Conservation (phyloP, 2,888 invertebrate genomes). For the Rhorus exstirpatorius region DNA sequence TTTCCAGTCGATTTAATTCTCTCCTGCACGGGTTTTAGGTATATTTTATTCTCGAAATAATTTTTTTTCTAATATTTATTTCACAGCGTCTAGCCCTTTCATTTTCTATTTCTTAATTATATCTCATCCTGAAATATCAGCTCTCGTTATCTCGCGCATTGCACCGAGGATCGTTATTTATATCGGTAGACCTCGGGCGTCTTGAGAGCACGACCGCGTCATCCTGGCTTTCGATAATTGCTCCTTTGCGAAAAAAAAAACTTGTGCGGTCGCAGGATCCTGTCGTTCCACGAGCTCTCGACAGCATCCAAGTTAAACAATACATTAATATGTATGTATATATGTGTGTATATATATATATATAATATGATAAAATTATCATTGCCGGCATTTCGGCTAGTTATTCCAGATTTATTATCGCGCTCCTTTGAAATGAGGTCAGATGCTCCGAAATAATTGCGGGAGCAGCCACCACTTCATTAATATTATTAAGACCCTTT, state of each 20-base stretch:
- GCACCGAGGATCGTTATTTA: constrained; percentile 42
- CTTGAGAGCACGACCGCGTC: constrained; percentile 50
- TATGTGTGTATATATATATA: background rate
- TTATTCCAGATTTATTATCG: constrained; percentile 54
- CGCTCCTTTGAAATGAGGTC: constrained; percentile 32
- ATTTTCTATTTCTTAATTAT: constrained; percentile 2
- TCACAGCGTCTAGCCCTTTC: background rate
- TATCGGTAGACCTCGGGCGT: constrained; percentile 27
- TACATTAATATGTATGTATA: background rate
- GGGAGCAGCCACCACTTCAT: no score
- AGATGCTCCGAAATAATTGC: constrained; percentile 27
- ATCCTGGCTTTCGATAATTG: constrained; percentile 60
- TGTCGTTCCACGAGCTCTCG: constrained; percentile 45
- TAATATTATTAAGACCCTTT: no score
- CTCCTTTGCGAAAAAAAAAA: constrained; percentile 49
- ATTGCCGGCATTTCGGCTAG: constrained; percentile 37
- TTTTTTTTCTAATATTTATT: background rate
- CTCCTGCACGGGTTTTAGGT: no score
- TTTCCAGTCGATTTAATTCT: background rate
- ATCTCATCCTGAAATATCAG: constrained; percentile 34
- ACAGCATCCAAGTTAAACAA: constrained; percentile 56
- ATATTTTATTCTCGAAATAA: no score
- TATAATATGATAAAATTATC: constrained; percentile 59
- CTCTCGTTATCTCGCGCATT: constrained; percentile 36
- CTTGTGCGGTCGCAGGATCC: constrained; percentile 66